Evolutionary conservation across 2,797 vertebrate genomes (phyloP).

Genomic region (Poeciliopsis presidionis): DNA sequence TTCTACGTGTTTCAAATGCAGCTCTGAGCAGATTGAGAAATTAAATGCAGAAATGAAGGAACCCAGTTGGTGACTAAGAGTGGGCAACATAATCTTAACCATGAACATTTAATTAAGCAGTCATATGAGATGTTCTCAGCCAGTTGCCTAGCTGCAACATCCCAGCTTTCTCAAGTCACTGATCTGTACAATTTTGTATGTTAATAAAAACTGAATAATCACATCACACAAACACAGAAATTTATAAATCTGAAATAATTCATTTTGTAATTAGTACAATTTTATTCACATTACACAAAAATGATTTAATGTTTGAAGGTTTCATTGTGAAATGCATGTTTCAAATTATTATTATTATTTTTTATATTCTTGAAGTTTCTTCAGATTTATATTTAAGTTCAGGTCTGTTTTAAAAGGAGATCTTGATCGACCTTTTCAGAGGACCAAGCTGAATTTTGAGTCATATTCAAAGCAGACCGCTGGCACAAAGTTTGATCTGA

Average conservation of each 20-base stretch:
- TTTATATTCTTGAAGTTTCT: slow-evolving; percentile 7
- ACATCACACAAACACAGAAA: not conserved
- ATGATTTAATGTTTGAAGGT: not conserved
- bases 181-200: slow-evolving; percentile 7
- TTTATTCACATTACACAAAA: not conserved
- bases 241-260: not conserved
- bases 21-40: slow-evolving; percentile 21
- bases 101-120: slow-evolving; percentile 48
- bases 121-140: slow-evolving; percentile 23
- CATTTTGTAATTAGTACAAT: not conserved
- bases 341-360: slow-evolving; percentile 20
- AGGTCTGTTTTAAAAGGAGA: slow-evolving; percentile 47
- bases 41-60: slow-evolving; percentile 31
- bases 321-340: not conserved
- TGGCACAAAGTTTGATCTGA: slow-evolving; percentile 67
- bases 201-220: slow-evolving; percentile 16
- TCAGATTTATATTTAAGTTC: slow-evolving; percentile 38
- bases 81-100: slow-evolving; percentile 39
- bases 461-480: slow-evolving; percentile 55
- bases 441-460: slow-evolving; percentile 34
- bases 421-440: slow-evolving; percentile 67
- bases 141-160: slow-evolving; percentile 39
- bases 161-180: slow-evolving; percentile 19
- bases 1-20: not conserved
- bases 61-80: slow-evolving; percentile 23